These are phyloP conservation scores for Elachura formosa DNA, from an alignment of 2,113 vertebrate species.

Conservation along the genomic window DNA sequence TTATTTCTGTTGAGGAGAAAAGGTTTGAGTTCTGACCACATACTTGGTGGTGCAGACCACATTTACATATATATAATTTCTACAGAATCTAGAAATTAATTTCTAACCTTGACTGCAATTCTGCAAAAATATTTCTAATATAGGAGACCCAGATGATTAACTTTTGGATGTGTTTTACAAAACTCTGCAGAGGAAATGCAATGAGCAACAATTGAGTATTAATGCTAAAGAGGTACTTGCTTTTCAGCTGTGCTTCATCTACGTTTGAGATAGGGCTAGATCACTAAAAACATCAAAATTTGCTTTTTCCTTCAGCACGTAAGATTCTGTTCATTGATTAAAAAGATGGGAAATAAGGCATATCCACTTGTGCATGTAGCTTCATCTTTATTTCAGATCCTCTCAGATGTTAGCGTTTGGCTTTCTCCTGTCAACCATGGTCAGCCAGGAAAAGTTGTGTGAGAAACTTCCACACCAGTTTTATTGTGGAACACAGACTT, in stretches of 20 bases:
- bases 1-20: not conserved
- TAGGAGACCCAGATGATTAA: not conserved
- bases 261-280: not conserved
- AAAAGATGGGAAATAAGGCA: not conserved
- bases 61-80: not conserved
- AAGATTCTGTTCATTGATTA: not conserved
- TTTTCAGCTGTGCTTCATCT: not conserved
- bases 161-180: not conserved
- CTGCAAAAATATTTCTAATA: not conserved
- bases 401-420: not conserved
- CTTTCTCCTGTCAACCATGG: not conserved
- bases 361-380: not conserved
- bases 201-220: not conserved
- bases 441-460: not conserved
- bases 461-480: not conserved
- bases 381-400: not conserved
- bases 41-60: not conserved
- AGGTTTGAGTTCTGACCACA: not conserved
- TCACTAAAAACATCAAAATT: too few relatives aligned
- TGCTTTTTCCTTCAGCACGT: not conserved
- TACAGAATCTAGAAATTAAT: not conserved
- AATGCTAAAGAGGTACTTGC: not conserved
- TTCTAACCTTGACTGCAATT: not conserved
- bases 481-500: not conserved
- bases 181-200: not conserved